phyloP scores from a whole-genome alignment of 2,113 vertebrate genomes.

The Rhinolophus ferrumequinum region DNA sequence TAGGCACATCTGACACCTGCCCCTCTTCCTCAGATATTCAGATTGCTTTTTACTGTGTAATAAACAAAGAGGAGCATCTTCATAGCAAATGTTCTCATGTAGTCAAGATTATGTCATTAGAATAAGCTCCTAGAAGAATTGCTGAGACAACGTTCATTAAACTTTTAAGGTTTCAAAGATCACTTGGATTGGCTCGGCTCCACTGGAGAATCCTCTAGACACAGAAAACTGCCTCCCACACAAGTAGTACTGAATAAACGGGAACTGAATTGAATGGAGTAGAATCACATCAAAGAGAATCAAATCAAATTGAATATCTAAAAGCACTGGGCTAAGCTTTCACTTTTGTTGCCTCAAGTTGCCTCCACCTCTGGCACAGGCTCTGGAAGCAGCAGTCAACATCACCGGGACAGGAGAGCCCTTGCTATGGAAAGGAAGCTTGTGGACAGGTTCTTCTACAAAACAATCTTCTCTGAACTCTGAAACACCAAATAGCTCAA shows the following conservation, averaged over 20 bases:
- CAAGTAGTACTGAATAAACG: background rate
- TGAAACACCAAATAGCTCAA: background rate
- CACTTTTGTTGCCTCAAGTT: background rate
- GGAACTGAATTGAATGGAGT: background rate
- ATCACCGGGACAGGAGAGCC: background rate
- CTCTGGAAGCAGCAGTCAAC: background rate
- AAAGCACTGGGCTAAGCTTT: background rate
- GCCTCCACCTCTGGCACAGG: background rate
- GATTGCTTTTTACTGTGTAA: background rate
- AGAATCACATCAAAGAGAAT: background rate
- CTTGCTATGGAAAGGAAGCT: background rate
- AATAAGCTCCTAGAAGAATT: slow-evolving; percentile 11
- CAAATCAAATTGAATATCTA: background rate
- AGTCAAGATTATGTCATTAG: background rate
- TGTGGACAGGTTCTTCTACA: background rate
- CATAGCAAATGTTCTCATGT: background rate
- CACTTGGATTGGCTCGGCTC: slow-evolving; percentile 26
- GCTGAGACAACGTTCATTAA: background rate
- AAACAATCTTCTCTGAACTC: background rate
- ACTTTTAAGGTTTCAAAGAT: background rate
- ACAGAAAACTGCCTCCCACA: background rate
- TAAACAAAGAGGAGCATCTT: slow-evolving; percentile 20
- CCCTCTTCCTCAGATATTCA: background rate
- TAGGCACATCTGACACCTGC: background rate
- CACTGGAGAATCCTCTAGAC: background rate